Evolutionary conservation across 2,888 invertebrate species (phyloP), one percentile per base, ranked within the genome.

Genomic region (Papilio elwesi): DNA sequence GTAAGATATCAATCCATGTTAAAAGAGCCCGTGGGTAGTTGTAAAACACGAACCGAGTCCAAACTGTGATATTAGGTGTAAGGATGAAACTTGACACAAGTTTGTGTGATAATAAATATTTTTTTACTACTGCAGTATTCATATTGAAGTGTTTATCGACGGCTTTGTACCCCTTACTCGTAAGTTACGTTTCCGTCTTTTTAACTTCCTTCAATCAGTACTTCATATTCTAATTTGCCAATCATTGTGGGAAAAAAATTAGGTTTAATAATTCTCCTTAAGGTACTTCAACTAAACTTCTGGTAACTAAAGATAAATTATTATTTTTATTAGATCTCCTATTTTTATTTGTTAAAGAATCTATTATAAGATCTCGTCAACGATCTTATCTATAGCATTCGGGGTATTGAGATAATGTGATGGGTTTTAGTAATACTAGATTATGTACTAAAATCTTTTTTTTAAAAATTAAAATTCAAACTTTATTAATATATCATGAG

Each of bases 1-100:
- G 94, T 95, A 95, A 94, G 95, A 90, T 85, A 85, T 83, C 79
- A 78, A 79, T 82, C 81, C 85, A 80, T 84, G 85, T 85, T 88
- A 82, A 75, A 76, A 78, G 86, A 81, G 79, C 77, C 77, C 77
- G 80, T 77, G 85, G 83, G 76, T 82, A 80, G 77, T 68, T 52
- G 55, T 55, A 68, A 64, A 69, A 68, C 43, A 59, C 15, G 68
- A 62, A 73, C 68, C 71, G 66, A 70, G 75, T 69, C n/a, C 13
- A 64, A 71, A 70, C 79, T 89, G 92, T 90, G 91, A 88, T 88
- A 85, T 76, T 91, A 89, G 85, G 82, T 84, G 74, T 90, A 89
- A 90, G 72, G 76, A 79, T 79, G 76, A 79, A 79, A 16, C 38
- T 57, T 76, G 76, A 74, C 76, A 68, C 77, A 74, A 80, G 75